Percentiles rank a stretch among this genome's conserved stretches.
Conservation (phyloP, 2,888 invertebrate genomes). For the Agapostemon virescens region DNA sequence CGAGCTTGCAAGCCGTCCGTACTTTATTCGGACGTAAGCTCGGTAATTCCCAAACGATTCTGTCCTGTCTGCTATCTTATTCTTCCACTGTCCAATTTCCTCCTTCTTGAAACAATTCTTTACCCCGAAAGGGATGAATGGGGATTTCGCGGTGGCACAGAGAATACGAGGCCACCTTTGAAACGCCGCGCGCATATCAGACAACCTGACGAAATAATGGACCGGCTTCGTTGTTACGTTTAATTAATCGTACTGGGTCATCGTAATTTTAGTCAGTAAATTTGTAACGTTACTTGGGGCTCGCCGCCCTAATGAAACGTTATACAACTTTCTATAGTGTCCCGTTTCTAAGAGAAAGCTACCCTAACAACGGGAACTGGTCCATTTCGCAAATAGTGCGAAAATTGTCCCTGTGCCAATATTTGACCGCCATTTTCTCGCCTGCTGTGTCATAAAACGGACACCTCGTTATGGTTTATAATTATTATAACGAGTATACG, state of each 20-base stretch:
- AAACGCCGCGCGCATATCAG: constrained; percentile 5
- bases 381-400: neutral
- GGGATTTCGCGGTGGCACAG: constrained; percentile 22
- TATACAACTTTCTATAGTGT: neutral
- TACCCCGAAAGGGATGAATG: constrained; percentile 27
- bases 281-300: neutral
- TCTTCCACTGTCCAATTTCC: constrained; percentile 47
- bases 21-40: constrained; percentile 20
- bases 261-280: neutral
- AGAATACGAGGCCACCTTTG: constrained; percentile 3
- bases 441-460: no score
- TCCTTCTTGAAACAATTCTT: constrained; percentile 47
- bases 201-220: constrained; percentile 12
- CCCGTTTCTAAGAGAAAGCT: neutral
- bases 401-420: neutral
- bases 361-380: neutral
- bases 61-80: constrained; percentile 44
- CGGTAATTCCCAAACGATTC: constrained; percentile 54
- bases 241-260: constrained; percentile 14
- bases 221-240: constrained; percentile 16
- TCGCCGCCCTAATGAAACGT: no score
- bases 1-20: constrained; percentile 12
- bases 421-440: neutral
- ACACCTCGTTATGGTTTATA: no score
- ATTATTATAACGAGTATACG: no score